phyloP scores from a whole-genome alignment of 2,113 vertebrate genomes.

The Gavia stellata region DNA sequence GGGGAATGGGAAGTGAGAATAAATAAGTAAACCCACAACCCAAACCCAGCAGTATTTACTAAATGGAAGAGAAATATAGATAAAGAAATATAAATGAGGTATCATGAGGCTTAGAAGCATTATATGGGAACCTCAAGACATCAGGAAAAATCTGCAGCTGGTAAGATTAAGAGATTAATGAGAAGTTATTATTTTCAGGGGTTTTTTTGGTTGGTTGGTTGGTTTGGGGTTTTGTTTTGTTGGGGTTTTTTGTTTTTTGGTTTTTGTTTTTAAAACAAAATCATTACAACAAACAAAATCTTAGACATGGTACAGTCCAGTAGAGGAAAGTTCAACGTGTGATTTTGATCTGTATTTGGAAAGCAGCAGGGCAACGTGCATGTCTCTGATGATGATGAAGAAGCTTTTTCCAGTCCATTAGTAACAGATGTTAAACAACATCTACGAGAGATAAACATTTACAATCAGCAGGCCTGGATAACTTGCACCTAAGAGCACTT shows the following conservation, averaged over 20 bases:
- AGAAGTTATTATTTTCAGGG: not conserved
- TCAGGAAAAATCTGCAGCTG: not conserved
- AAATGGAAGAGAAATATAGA: not conserved
- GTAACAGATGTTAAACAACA: constrained; percentile 39
- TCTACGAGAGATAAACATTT: not conserved
- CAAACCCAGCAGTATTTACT: not conserved
- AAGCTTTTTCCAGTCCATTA: constrained; percentile 37
- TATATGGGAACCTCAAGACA: not conserved
- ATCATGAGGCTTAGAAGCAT: not conserved
- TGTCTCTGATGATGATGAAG: not conserved
- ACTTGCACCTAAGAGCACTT: not conserved
- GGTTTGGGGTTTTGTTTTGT: not conserved
- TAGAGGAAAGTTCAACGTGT: not conserved
- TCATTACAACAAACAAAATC: not conserved
- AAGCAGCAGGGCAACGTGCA: not conserved
- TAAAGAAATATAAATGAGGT: not conserved
- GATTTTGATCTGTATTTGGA: not conserved
- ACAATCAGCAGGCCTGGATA: not conserved
- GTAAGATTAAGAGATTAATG: not conserved
- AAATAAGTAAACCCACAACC: not conserved
- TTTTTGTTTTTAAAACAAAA: not conserved
- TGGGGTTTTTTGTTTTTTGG: not conserved
- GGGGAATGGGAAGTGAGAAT: not conserved
- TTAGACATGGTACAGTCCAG: not conserved
- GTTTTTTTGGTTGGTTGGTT: not conserved